phyloP scores from a whole-genome alignment of 2,797 vertebrate species.

The Agapornis canus region DNA sequence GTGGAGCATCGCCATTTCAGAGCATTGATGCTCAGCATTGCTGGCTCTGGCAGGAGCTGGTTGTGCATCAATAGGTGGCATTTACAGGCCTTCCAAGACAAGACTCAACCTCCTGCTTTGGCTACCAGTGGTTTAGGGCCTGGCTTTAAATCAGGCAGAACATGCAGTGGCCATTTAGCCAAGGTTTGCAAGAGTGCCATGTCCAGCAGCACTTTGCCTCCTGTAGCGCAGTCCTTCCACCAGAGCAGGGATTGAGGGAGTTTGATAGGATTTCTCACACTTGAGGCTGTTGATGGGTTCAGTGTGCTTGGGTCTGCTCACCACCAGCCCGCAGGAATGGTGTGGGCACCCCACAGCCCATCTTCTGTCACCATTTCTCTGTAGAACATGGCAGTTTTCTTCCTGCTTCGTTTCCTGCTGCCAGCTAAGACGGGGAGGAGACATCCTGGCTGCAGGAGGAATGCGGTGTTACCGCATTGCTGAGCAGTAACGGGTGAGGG shows the following conservation, averaged over 20 bases:
- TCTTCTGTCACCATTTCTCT: neutral
- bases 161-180: fast-evolving
- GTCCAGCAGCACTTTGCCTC: neutral
- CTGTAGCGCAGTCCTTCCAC: fast-evolving
- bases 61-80: neutral
- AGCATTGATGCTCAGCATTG: neutral
- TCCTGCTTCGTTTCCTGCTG: neutral
- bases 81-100: neutral
- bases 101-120: neutral
- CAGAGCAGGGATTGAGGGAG: neutral
- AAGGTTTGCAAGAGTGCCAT: neutral
- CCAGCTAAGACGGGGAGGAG: neutral
- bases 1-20: neutral
- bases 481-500: neutral
- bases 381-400: fast-evolving
- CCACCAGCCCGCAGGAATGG: fast-evolving
- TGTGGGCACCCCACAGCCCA: fast-evolving
- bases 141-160: neutral
- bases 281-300: fast-evolving
- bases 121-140: neutral
- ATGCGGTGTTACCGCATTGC: conserved; percentile 37
- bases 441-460: neutral
- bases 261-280: fast-evolving
- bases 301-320: fast-evolving
- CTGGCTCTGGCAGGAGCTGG: neutral